Evolutionary conservation across 2,113 vertebrate genomes (phyloP).

Genomic region (Calonectris borealis): DNA sequence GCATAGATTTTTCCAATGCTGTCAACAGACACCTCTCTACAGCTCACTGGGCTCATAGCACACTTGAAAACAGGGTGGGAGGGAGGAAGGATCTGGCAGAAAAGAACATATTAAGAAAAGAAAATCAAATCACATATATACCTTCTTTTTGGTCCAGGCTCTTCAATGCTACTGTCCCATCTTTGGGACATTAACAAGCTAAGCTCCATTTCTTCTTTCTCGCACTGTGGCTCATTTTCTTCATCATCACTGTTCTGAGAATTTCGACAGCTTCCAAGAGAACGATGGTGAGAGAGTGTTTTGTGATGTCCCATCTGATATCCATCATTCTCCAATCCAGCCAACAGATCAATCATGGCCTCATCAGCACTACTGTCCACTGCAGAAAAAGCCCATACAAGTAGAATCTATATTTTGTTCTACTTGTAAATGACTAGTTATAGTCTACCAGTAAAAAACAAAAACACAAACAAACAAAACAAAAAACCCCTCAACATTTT

Average conservation of each 20-base stretch:
- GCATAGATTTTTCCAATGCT: neutral
- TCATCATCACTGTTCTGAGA: conserved; percentile 95
- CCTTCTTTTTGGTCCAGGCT: conserved; percentile 75
- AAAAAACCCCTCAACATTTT: neutral
- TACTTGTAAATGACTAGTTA: conserved; percentile 1
- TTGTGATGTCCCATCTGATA: conserved; percentile 77
- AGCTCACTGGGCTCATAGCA: neutral
- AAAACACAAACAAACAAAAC: neutral
- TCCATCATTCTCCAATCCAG: conserved; percentile 87
- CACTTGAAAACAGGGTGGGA: neutral
- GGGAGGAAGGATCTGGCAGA: neutral
- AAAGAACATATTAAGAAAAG: neutral
- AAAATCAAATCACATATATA: conserved; percentile 39
- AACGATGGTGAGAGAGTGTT: conserved; percentile 71
- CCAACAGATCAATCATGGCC: conserved; percentile 87
- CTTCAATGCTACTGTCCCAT: conserved; percentile 85
- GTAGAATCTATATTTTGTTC: conserved; percentile 17
- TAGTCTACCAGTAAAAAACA: neutral
- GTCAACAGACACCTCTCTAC: neutral
- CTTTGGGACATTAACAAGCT: conserved; percentile 94
- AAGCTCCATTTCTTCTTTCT: conserved; percentile 91
- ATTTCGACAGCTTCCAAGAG: conserved; percentile 76
- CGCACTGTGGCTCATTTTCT: conserved; percentile 88
- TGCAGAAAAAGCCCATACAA: conserved; percentile 58
- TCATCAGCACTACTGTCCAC: conserved; percentile 87